Evolutionary conservation across 2,113 vertebrate species (phyloP).

Genomic region (Mellivora capensis): DNA sequence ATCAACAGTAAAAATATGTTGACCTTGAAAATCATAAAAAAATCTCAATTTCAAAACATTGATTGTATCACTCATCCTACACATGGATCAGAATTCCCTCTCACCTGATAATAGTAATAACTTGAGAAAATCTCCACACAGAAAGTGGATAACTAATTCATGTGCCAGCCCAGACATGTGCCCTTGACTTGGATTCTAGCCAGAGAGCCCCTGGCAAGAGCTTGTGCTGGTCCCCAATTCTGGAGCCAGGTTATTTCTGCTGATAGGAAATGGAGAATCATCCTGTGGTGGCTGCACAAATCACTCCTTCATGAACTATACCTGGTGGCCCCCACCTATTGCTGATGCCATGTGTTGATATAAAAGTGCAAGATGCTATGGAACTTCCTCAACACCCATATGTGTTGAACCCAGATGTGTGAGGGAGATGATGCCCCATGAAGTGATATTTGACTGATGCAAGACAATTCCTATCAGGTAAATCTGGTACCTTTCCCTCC

Average conservation of each 20-base stretch:
- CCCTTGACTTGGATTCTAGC: not conserved
- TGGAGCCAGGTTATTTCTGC: not conserved
- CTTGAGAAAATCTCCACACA: not conserved
- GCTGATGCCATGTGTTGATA: not conserved
- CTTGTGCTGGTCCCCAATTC: too few species aligned
- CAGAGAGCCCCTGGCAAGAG: not conserved
- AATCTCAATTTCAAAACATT: not conserved
- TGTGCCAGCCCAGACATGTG: not conserved
- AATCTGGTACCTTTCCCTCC: not conserved
- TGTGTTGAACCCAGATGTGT: not conserved
- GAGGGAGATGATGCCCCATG: not conserved
- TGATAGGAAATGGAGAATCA: not conserved
- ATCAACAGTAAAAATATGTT: not conserved
- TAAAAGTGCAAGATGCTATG: not conserved
- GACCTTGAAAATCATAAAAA: conserved; percentile 5
- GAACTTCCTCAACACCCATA: not conserved
- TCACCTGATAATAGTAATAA: not conserved
- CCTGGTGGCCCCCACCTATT: not conserved
- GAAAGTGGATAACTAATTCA: not conserved
- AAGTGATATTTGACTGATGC: not conserved
- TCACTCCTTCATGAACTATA: not conserved
- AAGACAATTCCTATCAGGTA: not conserved
- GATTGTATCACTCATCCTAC: not conserved
- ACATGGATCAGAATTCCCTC: not conserved
- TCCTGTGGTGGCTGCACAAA: fast-evolving